phyloP scores from a whole-genome alignment of 2,888 invertebrate species.

The Aleiodes testaceus region DNA sequence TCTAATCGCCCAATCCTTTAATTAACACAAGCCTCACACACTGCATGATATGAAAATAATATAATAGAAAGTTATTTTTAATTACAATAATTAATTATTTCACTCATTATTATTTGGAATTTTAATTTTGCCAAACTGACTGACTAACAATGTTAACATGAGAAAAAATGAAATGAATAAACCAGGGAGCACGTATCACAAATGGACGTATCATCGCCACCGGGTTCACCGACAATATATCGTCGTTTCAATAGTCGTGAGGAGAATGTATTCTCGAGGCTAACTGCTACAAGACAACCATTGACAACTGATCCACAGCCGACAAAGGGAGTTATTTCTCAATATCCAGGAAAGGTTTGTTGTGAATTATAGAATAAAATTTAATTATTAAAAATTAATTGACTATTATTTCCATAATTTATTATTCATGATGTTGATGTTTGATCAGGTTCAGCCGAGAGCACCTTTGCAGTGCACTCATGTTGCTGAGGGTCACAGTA shows the following conservation, averaged over 20 bases:
- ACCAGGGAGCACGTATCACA: slow-evolving; percentile 74
- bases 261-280: slow-evolving; percentile 85
- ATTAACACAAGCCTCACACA: neutral
- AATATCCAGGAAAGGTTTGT: slow-evolving; percentile 76
- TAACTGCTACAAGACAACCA: slow-evolving; percentile 77
- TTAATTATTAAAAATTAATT: neutral
- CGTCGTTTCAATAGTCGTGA: slow-evolving; percentile 75
- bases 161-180: slow-evolving; percentile 62
- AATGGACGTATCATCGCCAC: slow-evolving; percentile 78
- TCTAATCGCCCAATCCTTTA: too few relatives aligned
- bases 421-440: slow-evolving; percentile 17
- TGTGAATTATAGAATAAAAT: too few relatives aligned
- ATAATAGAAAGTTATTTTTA: neutral
- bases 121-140: slow-evolving; percentile 43
- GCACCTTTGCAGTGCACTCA: slow-evolving; percentile 84
- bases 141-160: slow-evolving; percentile 59
- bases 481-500: slow-evolving; percentile 88
- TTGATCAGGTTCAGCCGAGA: slow-evolving; percentile 71
- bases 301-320: slow-evolving; percentile 74
- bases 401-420: neutral
- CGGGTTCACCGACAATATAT: slow-evolving; percentile 77
- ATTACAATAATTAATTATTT: neutral
- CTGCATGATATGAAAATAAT: slow-evolving; percentile 2
- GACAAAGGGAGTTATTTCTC: slow-evolving; percentile 75
- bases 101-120: neutral